Evolutionary conservation across 2,797 vertebrate genomes (phyloP).

Genomic region (Avahi laniger): DNA sequence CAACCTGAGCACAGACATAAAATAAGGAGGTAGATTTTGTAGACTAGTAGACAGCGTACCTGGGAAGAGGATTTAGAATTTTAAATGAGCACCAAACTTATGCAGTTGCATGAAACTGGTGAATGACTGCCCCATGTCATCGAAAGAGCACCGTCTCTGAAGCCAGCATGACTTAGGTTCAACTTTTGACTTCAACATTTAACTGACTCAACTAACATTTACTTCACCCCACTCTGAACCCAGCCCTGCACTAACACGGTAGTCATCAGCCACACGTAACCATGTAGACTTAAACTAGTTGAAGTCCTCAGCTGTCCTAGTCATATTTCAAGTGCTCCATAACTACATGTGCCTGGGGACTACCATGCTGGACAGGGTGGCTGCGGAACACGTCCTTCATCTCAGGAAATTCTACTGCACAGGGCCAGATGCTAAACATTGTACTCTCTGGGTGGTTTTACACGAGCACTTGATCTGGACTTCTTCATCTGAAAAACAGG

Average conservation of each 20-base stretch:
- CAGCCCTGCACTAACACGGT: accelerated
- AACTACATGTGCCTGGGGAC: no score
- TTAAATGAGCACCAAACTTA: not conserved
- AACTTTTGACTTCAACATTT: not conserved
- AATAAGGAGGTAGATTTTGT: not conserved
- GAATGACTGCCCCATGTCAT: not conserved
- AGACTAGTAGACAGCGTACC: not conserved
- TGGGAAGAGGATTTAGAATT: not conserved
- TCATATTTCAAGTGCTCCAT: not conserved
- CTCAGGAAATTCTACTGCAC: not conserved
- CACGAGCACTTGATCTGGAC: not conserved
- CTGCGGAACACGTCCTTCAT: not conserved
- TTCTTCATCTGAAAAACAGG: not conserved
- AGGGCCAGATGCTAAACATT: not conserved
- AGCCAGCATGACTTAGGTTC: not conserved
- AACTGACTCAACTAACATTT: no score
- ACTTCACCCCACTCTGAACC: no score
- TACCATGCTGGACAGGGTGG: accelerated
- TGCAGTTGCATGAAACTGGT: not conserved
- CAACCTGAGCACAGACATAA: not conserved
- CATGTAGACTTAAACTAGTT: not conserved
- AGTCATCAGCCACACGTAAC: not conserved
- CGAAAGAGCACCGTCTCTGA: not conserved
- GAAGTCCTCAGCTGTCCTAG: not conserved
- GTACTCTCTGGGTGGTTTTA: not conserved